phyloP scores from a whole-genome alignment of 2,888 invertebrate genomes.

The Drosophila koepferae region DNA sequence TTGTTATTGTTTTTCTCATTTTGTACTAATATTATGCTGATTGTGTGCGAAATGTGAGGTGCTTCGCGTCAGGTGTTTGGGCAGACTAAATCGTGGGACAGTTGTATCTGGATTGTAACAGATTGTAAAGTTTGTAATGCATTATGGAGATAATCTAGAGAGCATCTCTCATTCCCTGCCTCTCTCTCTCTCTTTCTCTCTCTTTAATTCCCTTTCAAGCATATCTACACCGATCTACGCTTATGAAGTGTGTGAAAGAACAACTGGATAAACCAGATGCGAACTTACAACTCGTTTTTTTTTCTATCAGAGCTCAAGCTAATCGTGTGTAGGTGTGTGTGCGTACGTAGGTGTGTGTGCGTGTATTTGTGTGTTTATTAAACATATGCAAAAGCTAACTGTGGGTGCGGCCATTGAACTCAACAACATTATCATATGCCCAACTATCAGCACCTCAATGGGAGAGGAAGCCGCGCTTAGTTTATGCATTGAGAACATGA shows the following conservation, averaged over 20 bases:
- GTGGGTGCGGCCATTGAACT: constrained; percentile 66
- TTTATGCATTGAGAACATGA: constrained; percentile 36
- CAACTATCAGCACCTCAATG: not conserved
- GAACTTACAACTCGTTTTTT: constrained; percentile 55
- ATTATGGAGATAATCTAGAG: not conserved
- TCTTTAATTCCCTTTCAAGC: not conserved
- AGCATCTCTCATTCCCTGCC: not conserved
- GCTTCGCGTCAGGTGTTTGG: constrained; percentile 29
- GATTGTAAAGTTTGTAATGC: not conserved
- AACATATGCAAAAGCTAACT: constrained; percentile 54
- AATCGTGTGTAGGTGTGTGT: not conserved
- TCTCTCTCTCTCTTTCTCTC: not conserved
- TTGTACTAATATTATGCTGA: constrained; percentile 14
- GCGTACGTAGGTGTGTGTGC: not conserved
- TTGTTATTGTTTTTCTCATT: constrained; percentile 17
- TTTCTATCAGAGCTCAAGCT: not conserved
- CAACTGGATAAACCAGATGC: constrained; percentile 70
- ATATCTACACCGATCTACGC: not conserved
- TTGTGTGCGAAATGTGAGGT: constrained; percentile 8
- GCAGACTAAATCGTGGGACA: constrained; percentile 4
- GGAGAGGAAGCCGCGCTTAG: not conserved
- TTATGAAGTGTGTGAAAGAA: constrained; percentile 2
- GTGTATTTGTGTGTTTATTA: not conserved
- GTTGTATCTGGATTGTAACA: constrained; percentile 8
- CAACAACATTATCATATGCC: constrained; percentile 23